Conservation (phyloP, 2,797 vertebrate species). For the Pogoniulus pusillus region DNA sequence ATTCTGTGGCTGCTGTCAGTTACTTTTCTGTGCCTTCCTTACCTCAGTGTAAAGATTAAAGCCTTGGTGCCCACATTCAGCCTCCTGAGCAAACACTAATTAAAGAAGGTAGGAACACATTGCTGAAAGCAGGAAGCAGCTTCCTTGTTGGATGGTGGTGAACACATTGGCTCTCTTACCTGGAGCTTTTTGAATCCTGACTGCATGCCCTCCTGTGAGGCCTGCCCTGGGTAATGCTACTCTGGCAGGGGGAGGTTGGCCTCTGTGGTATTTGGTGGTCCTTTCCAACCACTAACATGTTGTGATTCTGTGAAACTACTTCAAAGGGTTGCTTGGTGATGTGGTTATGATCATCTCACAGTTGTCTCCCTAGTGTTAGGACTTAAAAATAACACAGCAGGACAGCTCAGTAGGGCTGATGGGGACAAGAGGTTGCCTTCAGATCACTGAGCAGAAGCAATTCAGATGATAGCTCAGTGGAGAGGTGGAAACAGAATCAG, state of each 20-base stretch:
- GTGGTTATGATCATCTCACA: not conserved
- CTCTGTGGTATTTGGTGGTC: too few species aligned
- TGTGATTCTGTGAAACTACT: too few species aligned
- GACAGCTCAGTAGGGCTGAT: not conserved
- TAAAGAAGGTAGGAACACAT: fast-evolving
- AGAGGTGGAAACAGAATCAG: fast-evolving
- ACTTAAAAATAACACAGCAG: fast-evolving
- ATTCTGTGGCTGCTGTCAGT: not conserved
- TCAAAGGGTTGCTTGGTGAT: not conserved
- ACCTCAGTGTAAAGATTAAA: too few species aligned
- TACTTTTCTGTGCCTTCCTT: not conserved
- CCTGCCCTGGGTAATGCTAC: too few species aligned
- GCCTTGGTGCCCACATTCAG: fast-evolving
- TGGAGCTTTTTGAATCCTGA: too few species aligned
- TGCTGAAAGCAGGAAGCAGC: not conserved
- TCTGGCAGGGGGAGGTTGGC: too few species aligned
- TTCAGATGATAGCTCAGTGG: not conserved
- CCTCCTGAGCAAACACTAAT: not conserved
- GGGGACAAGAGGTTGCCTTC: not conserved
- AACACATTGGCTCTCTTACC: fast-evolving
- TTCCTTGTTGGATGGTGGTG: too few species aligned
- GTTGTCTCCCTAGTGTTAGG: not conserved
- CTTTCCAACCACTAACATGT: too few species aligned
- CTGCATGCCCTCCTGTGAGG: too few species aligned
- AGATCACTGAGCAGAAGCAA: not conserved